phyloP scores from a whole-genome alignment of 2,888 invertebrate genomes.

The Melieria picta region DNA sequence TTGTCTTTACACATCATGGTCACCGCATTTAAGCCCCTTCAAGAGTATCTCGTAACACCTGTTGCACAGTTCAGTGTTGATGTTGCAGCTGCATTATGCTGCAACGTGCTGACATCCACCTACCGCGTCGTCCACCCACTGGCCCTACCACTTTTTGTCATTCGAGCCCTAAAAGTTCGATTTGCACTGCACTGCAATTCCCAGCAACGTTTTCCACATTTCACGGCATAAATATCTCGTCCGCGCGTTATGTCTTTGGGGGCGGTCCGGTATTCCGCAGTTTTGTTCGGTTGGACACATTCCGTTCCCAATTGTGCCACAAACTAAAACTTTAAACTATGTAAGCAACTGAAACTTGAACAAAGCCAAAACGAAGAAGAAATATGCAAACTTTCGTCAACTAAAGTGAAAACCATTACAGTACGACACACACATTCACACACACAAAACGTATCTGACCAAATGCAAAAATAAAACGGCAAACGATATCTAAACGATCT shows the following conservation, averaged over 20 bases:
- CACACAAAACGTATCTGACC: slow-evolving; percentile 25
- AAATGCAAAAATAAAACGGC: slow-evolving; percentile 32
- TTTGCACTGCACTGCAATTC: slow-evolving; percentile 44
- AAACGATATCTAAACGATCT: neutral
- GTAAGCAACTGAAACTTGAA: slow-evolving; percentile 16
- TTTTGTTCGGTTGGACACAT: slow-evolving; percentile 55
- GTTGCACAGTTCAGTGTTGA: no score
- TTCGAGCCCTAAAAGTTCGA: neutral
- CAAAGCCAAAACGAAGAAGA: slow-evolving; percentile 36
- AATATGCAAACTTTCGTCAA: slow-evolving; percentile 50
- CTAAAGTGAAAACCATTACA: slow-evolving; percentile 36
- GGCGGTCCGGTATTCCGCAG: slow-evolving; percentile 59
- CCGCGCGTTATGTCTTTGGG: slow-evolving; percentile 40
- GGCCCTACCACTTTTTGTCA: slow-evolving; percentile 11
- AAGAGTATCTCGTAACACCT: no score
- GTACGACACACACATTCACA: slow-evolving; percentile 34
- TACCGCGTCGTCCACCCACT: neutral
- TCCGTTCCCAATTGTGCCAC: slow-evolving; percentile 57
- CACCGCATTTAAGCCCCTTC: no score
- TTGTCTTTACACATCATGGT: no score
- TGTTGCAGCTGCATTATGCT: neutral
- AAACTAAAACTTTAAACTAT: slow-evolving; percentile 14
- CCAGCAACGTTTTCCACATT: slow-evolving; percentile 44
- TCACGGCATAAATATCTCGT: slow-evolving; percentile 48
- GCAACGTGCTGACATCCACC: neutral